phyloP scores from a whole-genome alignment of 1,140 invertebrate species.

The Leptinotarsa defecta region DNA sequence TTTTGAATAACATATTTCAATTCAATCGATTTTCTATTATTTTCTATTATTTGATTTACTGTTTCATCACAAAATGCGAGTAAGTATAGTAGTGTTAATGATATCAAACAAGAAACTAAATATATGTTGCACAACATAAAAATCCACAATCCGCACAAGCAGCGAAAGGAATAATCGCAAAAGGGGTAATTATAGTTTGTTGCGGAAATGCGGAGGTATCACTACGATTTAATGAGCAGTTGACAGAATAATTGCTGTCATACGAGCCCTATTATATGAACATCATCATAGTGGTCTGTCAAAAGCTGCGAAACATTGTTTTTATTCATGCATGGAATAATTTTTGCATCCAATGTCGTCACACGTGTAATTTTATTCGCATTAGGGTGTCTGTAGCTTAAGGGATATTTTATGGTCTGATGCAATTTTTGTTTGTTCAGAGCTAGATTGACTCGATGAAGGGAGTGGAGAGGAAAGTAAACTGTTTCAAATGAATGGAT shows the following conservation, averaged over 20 bases:
- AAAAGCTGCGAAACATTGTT: background rate
- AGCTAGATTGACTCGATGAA: background rate
- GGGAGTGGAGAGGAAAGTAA: too few relatives aligned
- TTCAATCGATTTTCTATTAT: too few relatives aligned
- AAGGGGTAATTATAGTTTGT: conserved; percentile 3
- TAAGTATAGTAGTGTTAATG: too few relatives aligned
- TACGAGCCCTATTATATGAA: background rate
- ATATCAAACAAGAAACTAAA: too few relatives aligned
- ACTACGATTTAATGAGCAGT: background rate
- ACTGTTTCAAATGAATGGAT: too few relatives aligned
- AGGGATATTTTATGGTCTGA: background rate
- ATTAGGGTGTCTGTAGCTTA: conserved; percentile 2
- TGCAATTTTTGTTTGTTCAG: background rate
- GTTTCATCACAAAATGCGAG: too few relatives aligned
- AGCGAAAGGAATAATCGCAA: background rate
- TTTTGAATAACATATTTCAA: too few relatives aligned
- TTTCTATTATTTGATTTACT: too few relatives aligned
- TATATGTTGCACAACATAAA: too few relatives aligned
- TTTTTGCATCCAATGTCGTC: background rate
- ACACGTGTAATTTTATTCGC: background rate
- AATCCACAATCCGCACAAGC: background rate
- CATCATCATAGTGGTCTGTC: background rate
- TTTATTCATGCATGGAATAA: background rate
- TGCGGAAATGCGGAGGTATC: background rate
- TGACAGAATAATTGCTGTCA: conserved; percentile 1